Conservation (phyloP, 2,113 vertebrate species). For the Pampusana beccarii region DNA sequence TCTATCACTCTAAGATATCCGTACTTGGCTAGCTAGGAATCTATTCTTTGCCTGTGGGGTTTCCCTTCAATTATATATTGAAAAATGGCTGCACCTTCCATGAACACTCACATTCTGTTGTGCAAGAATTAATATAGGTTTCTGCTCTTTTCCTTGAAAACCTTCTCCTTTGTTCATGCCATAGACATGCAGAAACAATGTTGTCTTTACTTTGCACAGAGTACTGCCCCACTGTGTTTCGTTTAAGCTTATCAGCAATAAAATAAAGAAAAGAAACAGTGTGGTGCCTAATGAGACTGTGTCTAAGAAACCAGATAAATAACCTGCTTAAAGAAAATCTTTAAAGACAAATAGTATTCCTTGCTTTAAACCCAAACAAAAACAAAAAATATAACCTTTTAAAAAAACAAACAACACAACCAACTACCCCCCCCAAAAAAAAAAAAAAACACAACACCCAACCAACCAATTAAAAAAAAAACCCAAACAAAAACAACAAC, state of each 20-base stretch:
- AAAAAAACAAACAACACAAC: background rate
- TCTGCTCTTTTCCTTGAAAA: background rate
- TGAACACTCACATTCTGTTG: background rate
- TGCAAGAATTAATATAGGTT: background rate
- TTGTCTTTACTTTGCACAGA: background rate
- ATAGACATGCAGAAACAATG: background rate
- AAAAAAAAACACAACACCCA: no score
- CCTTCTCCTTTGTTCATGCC: background rate
- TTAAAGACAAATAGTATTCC: background rate
- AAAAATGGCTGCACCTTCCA: background rate
- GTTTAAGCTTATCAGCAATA: background rate
- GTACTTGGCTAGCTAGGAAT: background rate
- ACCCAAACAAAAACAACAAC: no score
- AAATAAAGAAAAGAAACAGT: background rate
- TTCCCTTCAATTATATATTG: background rate
- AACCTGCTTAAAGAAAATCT: background rate
- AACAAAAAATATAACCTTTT: background rate
- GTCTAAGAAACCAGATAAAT: background rate
- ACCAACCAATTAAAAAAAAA: no score
- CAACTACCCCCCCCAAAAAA: background rate
- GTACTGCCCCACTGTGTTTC: background rate
- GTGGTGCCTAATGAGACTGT: background rate
- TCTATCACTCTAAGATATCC: background rate
- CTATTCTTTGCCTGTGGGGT: background rate
- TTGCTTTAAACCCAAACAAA: background rate